Percentiles rank a stretch among this genome's conserved stretches.
Conservation (phyloP, 2,113 vertebrate species). For the Xiphorhynchus elegans region DNA sequence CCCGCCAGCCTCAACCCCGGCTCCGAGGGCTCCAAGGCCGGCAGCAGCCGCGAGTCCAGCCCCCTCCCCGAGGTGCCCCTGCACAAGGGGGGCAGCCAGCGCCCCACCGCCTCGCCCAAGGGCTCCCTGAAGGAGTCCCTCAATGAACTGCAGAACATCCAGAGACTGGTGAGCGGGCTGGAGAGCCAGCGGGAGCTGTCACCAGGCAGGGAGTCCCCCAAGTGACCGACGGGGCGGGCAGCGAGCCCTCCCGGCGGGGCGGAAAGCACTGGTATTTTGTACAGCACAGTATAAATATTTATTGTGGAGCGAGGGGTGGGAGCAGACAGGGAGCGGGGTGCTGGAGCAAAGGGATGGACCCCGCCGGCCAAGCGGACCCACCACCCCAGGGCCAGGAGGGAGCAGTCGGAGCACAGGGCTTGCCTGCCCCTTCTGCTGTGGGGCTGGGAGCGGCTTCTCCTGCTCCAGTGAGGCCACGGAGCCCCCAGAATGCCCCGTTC, state of each 20-base stretch:
- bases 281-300: constrained; percentile 89
- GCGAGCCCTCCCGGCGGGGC: constrained; percentile 67
- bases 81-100: constrained; percentile 80
- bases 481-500: background rate
- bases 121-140: constrained; percentile 89
- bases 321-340: background rate
- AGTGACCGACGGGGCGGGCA: constrained; percentile 81
- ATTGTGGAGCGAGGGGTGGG: constrained; percentile 67
- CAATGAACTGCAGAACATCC: constrained; percentile 97
- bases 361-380: fast-evolving
- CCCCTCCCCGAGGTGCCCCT: constrained; percentile 86
- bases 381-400: background rate
- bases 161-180: constrained; percentile 97
- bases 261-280: constrained; percentile 80
- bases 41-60: constrained; percentile 88
- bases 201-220: constrained; percentile 86
- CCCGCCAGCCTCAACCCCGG: constrained; percentile 76
- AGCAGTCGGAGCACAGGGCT: background rate
- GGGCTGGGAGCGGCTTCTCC: background rate
- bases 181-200: constrained; percentile 90
- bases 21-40: constrained; percentile 86
- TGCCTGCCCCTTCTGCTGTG: background rate
- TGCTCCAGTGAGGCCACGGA: fast-evolving
- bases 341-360: background rate
- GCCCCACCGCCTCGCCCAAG: constrained; percentile 83